Evolutionary conservation across 2,888 invertebrate genomes (phyloP).

Genomic region (Itoplectis maculator): DNA sequence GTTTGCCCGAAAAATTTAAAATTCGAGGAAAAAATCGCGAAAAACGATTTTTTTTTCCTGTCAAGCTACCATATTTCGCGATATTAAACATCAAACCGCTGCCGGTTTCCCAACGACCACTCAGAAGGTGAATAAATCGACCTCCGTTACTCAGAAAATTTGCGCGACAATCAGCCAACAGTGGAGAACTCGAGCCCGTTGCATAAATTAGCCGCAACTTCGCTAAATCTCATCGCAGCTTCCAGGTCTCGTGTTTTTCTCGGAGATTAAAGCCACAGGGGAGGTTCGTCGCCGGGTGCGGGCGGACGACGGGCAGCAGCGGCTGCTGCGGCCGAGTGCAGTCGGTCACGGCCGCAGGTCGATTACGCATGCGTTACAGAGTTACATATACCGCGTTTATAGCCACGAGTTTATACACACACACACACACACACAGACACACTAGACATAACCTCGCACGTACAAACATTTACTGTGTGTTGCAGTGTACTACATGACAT

Average conservation of each 20-base stretch:
- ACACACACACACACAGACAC: no score
- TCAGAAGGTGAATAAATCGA: no score
- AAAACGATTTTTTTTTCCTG: no score
- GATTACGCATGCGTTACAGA: constrained; percentile 64
- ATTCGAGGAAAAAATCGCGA: neutral
- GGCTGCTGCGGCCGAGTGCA: constrained; percentile 28
- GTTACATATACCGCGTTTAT: neutral
- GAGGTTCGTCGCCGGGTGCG: neutral
- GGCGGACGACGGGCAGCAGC: neutral
- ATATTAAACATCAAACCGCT: no score
- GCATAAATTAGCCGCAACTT: constrained; percentile 10
- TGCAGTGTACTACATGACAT: neutral
- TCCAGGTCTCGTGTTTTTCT: constrained; percentile 42
- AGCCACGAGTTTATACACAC: neutral
- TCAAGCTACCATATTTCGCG: no score
- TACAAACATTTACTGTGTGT: no score
- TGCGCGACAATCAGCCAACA: neutral
- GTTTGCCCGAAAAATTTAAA: no score
- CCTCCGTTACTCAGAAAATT: no score
- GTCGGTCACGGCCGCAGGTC: constrained; percentile 76
- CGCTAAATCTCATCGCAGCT: constrained; percentile 42
- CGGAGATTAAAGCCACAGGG: constrained; percentile 17
- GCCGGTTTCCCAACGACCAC: no score
- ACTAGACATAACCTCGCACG: no score
- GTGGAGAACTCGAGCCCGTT: neutral